Percentiles rank a stretch among this genome's conserved stretches.
Evolutionary conservation across 2,888 invertebrate genomes (phyloP).

Genomic region (Netelia fuscicornis): DNA sequence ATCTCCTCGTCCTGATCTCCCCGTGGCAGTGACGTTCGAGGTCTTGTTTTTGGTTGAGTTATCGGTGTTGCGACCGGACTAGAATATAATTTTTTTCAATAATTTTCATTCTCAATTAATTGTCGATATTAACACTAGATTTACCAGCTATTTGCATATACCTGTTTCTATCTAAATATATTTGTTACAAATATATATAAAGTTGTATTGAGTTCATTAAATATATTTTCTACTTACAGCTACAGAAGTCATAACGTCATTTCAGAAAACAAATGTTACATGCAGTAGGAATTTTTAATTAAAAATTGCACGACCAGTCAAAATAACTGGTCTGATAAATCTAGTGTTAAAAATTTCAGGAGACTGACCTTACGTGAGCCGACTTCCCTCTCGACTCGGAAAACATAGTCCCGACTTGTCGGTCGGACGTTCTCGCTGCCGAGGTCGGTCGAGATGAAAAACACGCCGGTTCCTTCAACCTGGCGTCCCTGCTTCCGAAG

Average conservation of each 20-base stretch:
- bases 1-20: constrained; percentile 72
- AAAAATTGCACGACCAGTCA: too few relatives aligned
- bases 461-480: constrained; percentile 81
- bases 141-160: too few relatives aligned
- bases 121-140: too few relatives aligned
- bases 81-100: constrained; percentile 1
- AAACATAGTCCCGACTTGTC: constrained; percentile 62
- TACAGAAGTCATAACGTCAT: too few relatives aligned
- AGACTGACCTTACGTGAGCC: constrained; percentile 75
- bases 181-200: too few relatives aligned
- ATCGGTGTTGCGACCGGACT: constrained; percentile 77
- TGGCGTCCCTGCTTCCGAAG: constrained; percentile 89
- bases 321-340: too few relatives aligned
- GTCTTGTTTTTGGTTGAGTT: constrained; percentile 74
- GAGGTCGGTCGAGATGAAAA: constrained; percentile 71
- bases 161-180: too few relatives aligned
- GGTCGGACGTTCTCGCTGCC: constrained; percentile 71
- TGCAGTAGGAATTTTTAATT: too few relatives aligned
- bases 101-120: too few relatives aligned
- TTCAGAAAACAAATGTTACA: too few relatives aligned
- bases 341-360: not conserved
- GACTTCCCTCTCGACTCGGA: constrained; percentile 77
- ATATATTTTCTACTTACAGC: too few relatives aligned
- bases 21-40: constrained; percentile 75
- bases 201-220: too few relatives aligned